These are phyloP conservation scores for Pinctada fucata DNA, from an alignment of 2,888 invertebrate species.

Conservation along the genomic window DNA sequence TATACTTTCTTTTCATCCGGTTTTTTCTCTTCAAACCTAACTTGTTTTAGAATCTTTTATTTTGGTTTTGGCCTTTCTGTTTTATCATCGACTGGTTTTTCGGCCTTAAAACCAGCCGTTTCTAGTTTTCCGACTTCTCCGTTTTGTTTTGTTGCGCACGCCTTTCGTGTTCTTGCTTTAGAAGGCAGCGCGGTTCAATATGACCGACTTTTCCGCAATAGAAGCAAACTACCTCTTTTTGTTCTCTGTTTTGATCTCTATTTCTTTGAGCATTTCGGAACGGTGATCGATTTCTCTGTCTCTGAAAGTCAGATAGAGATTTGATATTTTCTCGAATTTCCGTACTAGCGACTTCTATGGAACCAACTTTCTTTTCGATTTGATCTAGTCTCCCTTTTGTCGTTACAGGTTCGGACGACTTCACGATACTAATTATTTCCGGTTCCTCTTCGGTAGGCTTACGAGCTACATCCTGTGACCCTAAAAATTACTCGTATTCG, in stretches of 20 bases:
- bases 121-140: not conserved
- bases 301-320: not conserved
- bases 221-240: not conserved
- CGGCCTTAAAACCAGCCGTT: not conserved
- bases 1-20: not conserved
- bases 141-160: not conserved
- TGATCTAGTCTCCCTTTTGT: not conserved
- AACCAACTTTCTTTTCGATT: not conserved
- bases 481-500: not conserved
- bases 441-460: not conserved
- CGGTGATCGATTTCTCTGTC: not conserved
- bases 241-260: not conserved
- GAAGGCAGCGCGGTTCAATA: not conserved
- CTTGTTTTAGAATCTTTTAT: slow-evolving; percentile 4
- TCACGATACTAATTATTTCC: not conserved
- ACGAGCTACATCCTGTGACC: not conserved
- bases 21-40: not conserved
- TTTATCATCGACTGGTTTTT: not conserved
- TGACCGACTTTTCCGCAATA: not conserved
- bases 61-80: slow-evolving; percentile 6
- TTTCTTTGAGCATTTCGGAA: not conserved
- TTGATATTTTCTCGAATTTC: not conserved
- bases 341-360: not conserved
- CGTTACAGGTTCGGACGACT: not conserved
- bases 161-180: not conserved